Base-by-base conservation (phyloP, 2,113 vertebrate species). In the Camelus dromedarius region DNA sequence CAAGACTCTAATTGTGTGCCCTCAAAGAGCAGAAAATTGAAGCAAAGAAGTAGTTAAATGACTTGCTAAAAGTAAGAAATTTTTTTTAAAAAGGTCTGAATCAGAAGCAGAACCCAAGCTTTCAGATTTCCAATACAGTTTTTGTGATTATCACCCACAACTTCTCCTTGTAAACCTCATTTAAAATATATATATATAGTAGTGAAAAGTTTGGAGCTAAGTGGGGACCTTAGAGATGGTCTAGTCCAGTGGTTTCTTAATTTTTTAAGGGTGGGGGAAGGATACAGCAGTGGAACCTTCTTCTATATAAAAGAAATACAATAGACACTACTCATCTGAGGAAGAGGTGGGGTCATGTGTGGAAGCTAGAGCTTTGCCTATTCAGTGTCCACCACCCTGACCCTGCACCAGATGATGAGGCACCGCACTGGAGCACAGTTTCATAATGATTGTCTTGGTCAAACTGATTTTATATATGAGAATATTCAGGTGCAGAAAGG, bases 21-120 rank as follows among this genome's bases (percentile, higher is more conserved):
- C 22, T 46, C 50, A 80, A 94, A 70, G 24, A 94, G 42, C 26
- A 81, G 56, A 96, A 97, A 93, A 89, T 50, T 93, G 64, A 93
- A 96, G 24, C 16, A 88, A 32, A 89, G 35, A 24, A 30, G 35
- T 30, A 69, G 66, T 58, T 94, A 92, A 92, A 38, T 82, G 22
- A 96, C 60, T 79, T 89, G 54, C 12, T 38, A 82, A 70, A 81
- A 64, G 30, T 35, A 95, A 80, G 8, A 67, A 70, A 73, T 80
- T 90, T 42, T 42, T 42, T 42, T 42, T 5, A 86, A 91, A 82
- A 96, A 48, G 30, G 30, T 91, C 13, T 83, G 19, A 83, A 93
- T 28, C 32, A 80, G 48, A 92, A 85, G 42, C 10, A 93, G 60
- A 96, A 84, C 12, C 4, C 48, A 93, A 91, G 20, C 76, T 89